Base-by-base conservation (phyloP, 1,140 invertebrate genomes). In the Pseudobourletiella spinata region DNA sequence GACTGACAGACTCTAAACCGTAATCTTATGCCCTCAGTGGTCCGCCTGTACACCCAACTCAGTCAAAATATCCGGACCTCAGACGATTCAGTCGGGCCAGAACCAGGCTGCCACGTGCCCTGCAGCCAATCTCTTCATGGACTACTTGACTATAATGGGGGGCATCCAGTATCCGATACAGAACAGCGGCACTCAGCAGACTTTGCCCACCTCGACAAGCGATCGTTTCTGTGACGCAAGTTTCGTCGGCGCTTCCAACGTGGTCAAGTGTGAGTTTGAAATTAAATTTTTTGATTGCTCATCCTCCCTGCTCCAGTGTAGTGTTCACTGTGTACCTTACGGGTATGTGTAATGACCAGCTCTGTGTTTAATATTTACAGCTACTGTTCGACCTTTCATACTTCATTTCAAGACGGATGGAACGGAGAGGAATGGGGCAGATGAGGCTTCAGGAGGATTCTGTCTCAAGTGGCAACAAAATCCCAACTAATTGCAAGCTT, bases 401-500 rank as follows among this genome's bases (percentile, higher is more conserved):
- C n/a, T 70, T 2, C 59, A 60, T n/a, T 51, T 70, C 16, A 63
- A 43, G 32, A 63, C 57, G 18, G 68, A 70, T 32, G 29, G 16
- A 1, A 30, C 11, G 2, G 68, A 66, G 51, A 6, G 39, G 44
- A 56, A 58, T 6, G 32, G 1, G 14, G 18, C 25, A 14, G 55
- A 6, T 2, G 66, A 67, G 16, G 63, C 57, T 29, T 63, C 63
- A 2, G 28, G 35, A 18, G 68, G 68, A 1, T 70, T 65, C 28
- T 70, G 68, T 43, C 30, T 70, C 22, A 52, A 55, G 18, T 70
- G 57, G 56, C 68, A 70, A 26, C 68, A 70, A 59, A 67, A 50
- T 39, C 68, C 68, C 46, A 59, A 29, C 60, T 48, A 54, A 24
- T 22, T n/a, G n/a, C n/a, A n/a, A n/a, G n/a, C 8, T 51, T 11